phyloP scores from a whole-genome alignment of 2,888 invertebrate genomes.

The Dynastes maya region DNA sequence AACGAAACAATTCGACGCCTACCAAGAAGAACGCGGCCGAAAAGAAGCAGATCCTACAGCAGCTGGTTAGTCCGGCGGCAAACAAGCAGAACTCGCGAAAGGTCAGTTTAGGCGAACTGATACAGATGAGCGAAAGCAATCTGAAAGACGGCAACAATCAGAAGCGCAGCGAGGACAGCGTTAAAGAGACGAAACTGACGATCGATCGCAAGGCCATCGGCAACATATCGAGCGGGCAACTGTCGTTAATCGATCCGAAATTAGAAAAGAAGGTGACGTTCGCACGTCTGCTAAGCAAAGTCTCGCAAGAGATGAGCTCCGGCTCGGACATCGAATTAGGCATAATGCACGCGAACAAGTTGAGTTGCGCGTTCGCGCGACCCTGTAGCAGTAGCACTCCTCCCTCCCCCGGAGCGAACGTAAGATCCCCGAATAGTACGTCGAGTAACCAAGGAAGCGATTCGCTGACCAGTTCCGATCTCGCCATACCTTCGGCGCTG shows the following conservation, averaged over 20 bases:
- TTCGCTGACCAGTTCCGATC: conserved; percentile 82
- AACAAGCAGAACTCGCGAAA: conserved; percentile 77
- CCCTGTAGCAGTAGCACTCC: conserved; percentile 74
- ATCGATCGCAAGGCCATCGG: conserved; percentile 53
- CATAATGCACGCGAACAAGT: conserved; percentile 67
- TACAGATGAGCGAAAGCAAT: conserved; percentile 80
- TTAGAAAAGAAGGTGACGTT: conserved; percentile 86
- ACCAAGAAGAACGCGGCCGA: conserved; percentile 83
- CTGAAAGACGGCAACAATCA: conserved; percentile 55
- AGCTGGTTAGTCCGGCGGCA: conserved; percentile 80
- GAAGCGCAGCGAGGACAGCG: conserved; percentile 56
- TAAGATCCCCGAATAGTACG: conserved; percentile 78
- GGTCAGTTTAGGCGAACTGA: conserved; percentile 82
- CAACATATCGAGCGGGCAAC: conserved; percentile 71
- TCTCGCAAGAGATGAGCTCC: conserved; percentile 85
- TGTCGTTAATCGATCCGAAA: conserved; percentile 78
- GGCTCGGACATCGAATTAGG: conserved; percentile 79
- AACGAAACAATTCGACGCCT: conserved; percentile 85
- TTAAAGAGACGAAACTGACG: conserved; percentile 76
- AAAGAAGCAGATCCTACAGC: conserved; percentile 85
- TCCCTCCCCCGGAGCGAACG: conserved; percentile 79
- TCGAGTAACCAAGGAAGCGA: conserved; percentile 85
- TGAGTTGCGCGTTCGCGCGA: conserved; percentile 68
- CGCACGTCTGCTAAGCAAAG: conserved; percentile 81
- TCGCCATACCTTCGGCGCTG: conserved; percentile 77